Evolutionary conservation across 2,888 invertebrate genomes (phyloP), one percentile per base, ranked within the genome.

Genomic region (Papilio protenor): DNA sequence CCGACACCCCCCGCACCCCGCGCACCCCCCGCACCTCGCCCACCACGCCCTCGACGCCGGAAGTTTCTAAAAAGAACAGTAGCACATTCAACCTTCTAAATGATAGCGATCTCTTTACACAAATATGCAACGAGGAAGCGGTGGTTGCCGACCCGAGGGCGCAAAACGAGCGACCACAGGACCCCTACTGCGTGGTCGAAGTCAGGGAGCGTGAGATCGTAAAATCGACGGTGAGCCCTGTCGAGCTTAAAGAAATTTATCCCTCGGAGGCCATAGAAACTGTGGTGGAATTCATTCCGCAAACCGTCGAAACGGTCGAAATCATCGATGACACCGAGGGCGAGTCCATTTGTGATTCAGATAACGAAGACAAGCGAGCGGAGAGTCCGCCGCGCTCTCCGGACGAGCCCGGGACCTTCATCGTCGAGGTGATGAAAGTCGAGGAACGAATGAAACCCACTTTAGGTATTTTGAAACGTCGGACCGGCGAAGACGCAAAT

Each of bases 171-270:
- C 83, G 81, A 12, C 80, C 82, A 10, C 84, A 82, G 16, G 87
- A 90, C 75, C 80, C 94, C 10, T 95, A 95, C 75, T 96, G 95
- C 82, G 94, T 97, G 81, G 97, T 97, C 18, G 97, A 96, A 84
- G 95, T 97, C 1, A 96, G 95, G 81, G 96, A 96, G 85, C 96
- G 95, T 85, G 97, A 97, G 88, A 96, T 97, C 73, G 90, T 96
- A 1, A 96, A 96, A 86, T 95, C 96, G 21, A 95, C 96, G 79
- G 96, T 97, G 40, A 86, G 85, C 76, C 87, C 90, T 21, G 84
- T 85, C n/a, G 90, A 91, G 73, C 88, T 90, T 18, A 84, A 86
- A 84, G 95, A 95, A 82, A 90, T 95, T 27, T 94, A 95, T 52
- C 83, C 84, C 1, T 93, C 94, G 0, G 95, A 95, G 78, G 90